A percentile compares a stretch with the other conserved stretches of the same genome.
Conservation (phyloP, 2,888 invertebrate genomes). For the Periphyllus acericola region DNA sequence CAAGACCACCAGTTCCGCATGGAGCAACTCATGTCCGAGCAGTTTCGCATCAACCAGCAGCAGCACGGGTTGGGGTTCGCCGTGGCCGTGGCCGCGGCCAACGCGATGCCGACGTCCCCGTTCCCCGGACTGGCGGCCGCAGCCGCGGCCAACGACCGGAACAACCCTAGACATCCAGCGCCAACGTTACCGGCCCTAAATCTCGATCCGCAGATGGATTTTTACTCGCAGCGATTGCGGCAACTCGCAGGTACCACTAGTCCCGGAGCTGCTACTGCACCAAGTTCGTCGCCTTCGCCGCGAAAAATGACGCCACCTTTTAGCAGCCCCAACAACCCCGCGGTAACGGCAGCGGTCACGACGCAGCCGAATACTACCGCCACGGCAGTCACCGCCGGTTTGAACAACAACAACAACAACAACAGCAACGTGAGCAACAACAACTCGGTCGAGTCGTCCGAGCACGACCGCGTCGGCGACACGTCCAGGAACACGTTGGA, state of each 20-base stretch:
- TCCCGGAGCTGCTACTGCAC: conserved; percentile 81
- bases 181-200: conserved; percentile 71
- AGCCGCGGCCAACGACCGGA: conserved; percentile 70
- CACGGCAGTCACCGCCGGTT: conserved; percentile 31
- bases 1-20: conserved; percentile 83
- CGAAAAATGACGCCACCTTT: conserved; percentile 69
- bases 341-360: conserved; percentile 48
- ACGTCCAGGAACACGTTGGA: conserved; percentile 62
- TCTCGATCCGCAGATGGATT: conserved; percentile 92
- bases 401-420: conserved; percentile 66
- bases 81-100: conserved; percentile 77
- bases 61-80: conserved; percentile 79
- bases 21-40: conserved; percentile 85
- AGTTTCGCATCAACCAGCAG: conserved; percentile 73
- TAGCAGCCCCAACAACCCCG: conserved; percentile 66
- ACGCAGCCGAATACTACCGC: conserved; percentile 27
- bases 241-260: conserved; percentile 96
- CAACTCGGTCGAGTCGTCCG: conserved; percentile 64
- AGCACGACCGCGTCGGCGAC: conserved; percentile 65
- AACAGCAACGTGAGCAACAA: conserved; percentile 68
- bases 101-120: conserved; percentile 67
- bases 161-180: conserved; percentile 68
- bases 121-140: conserved; percentile 76
- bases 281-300: conserved; percentile 67
- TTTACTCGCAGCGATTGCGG: conserved; percentile 99